phyloP scores from a whole-genome alignment of 2,797 vertebrate species.

The Clarias platycephalus region DNA sequence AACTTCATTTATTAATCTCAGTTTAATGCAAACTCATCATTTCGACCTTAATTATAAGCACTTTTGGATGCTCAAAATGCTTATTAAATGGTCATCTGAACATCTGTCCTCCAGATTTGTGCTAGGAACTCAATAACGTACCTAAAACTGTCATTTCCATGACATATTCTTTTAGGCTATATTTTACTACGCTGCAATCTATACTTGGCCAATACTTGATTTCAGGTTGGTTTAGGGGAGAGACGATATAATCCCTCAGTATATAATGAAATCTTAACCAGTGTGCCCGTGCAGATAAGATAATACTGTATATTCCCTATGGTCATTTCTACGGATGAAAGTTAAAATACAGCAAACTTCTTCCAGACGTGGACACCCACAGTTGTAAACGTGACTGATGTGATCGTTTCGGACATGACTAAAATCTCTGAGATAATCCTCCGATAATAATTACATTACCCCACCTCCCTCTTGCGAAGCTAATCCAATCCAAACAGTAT shows the following conservation, averaged over 20 bases:
- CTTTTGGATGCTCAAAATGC: background rate
- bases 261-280: background rate
- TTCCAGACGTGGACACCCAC: background rate
- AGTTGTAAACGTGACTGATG: background rate
- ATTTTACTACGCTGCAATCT: background rate
- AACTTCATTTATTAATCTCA: background rate
- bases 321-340: background rate
- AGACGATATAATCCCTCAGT: background rate
- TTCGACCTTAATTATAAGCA: background rate
- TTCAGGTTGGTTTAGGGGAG: background rate
- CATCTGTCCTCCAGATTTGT: background rate
- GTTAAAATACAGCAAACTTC: background rate
- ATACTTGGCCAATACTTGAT: background rate
- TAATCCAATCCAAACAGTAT: slow-evolving; percentile 13
- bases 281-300: background rate
- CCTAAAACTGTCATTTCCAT: background rate
- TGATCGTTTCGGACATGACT: background rate
- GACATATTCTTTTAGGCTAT: background rate
- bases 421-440: background rate
- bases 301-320: background rate
- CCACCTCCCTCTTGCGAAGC: background rate
- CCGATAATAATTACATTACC: slow-evolving; percentile 6
- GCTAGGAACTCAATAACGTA: background rate
- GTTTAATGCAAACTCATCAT: background rate
- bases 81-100: background rate